A percentile compares a stretch with the other conserved stretches of the same genome.
These are phyloP conservation scores for Limosa lapponica DNA, from an alignment of 2,797 vertebrate species.

Conservation along the genomic window DNA sequence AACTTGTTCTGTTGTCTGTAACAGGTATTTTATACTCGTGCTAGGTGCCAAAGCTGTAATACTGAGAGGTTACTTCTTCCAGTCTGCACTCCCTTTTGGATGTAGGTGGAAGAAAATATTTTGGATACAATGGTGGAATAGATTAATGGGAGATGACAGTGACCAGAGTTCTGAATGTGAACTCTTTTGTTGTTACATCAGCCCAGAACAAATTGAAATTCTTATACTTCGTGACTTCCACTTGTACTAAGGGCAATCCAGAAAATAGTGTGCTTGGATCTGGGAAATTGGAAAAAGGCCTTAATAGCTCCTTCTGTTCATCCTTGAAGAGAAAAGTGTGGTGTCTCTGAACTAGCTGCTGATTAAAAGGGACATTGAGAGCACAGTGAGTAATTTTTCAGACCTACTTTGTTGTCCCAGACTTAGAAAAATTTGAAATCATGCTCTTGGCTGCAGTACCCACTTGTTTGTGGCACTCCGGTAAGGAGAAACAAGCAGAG, in stretches of 20 bases:
- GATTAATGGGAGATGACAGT: not conserved
- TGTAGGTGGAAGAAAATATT: not conserved
- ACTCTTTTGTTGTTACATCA: not conserved
- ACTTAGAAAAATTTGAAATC: not conserved
- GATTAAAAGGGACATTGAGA: not conserved
- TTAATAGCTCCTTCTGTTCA: not conserved
- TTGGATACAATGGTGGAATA: not conserved
- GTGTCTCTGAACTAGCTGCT: not conserved
- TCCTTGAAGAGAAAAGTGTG: not conserved
- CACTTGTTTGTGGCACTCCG: not conserved
- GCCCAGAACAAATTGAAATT: not conserved
- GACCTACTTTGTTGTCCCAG: not conserved
- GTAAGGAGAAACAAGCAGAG: not conserved
- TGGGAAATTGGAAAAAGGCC: not conserved
- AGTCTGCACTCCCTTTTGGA: not conserved
- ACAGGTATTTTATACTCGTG: accelerated
- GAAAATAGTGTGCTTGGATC: not conserved
- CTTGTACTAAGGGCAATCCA: not conserved
- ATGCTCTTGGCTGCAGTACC: not conserved
- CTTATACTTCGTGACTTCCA: not conserved
- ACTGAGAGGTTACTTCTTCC: not conserved
- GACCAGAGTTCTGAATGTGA: not conserved
- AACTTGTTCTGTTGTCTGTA: not conserved
- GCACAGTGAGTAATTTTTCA: not conserved
- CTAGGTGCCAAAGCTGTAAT: not conserved